These are phyloP conservation scores for Saccostrea glomerata DNA, from an alignment of 1,140 invertebrate genomes.

Conservation along the genomic window DNA sequence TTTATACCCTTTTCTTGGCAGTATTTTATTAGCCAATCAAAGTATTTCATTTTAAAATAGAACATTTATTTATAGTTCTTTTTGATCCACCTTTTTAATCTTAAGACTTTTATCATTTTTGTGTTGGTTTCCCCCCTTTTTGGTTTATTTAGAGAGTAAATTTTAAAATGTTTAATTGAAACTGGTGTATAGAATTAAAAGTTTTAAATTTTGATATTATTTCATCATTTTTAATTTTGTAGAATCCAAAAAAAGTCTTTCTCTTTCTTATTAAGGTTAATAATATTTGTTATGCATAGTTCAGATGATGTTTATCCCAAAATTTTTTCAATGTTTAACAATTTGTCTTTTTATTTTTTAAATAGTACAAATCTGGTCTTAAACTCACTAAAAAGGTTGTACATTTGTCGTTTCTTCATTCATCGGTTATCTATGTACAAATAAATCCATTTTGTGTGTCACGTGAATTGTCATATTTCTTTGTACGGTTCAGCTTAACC, in stretches of 20 bases:
- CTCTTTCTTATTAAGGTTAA: neutral
- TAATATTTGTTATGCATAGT: neutral
- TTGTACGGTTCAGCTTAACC: constrained; percentile 35
- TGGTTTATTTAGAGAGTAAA: neutral
- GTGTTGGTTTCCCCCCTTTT: neutral
- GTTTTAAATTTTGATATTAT: neutral
- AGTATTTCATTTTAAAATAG: neutral
- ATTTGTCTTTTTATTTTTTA: neutral
- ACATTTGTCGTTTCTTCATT: neutral
- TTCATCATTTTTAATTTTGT: neutral
- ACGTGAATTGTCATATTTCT: constrained; percentile 4
- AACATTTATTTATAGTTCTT: neutral
- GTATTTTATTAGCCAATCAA: constrained; percentile 28
- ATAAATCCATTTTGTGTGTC: constrained; percentile 13
- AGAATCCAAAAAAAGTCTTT: neutral
- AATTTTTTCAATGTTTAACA: neutral
- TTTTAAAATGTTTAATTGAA: neutral
- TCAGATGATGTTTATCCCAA: neutral
- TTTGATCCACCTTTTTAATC: no score
- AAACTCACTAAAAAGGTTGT: neutral
- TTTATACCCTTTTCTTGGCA: constrained; percentile 25
- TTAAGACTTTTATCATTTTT: neutral
- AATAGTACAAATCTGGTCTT: neutral
- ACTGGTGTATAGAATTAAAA: neutral
- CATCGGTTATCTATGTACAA: neutral